phyloP scores from a whole-genome alignment of 1,140 invertebrate species.

The Drosophila nannoptera region DNA sequence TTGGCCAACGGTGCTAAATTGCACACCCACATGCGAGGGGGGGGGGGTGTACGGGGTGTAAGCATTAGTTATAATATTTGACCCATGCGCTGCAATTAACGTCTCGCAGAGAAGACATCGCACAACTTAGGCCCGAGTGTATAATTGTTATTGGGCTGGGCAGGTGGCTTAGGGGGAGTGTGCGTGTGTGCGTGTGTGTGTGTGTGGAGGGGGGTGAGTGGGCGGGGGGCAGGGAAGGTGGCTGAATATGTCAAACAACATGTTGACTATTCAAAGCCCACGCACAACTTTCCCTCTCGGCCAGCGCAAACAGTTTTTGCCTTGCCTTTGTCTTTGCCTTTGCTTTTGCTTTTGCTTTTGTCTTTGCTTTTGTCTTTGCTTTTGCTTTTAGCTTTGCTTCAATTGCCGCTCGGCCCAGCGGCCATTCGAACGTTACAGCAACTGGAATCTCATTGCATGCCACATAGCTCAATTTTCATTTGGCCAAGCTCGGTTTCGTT shows the following conservation, averaged over 20 bases:
- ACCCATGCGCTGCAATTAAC: slow-evolving; percentile 72
- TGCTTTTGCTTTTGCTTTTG: too few relatives aligned
- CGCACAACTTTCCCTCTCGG: neutral
- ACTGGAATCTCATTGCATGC: slow-evolving; percentile 15
- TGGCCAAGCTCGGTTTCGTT: slow-evolving; percentile 16
- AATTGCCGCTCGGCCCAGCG: neutral
- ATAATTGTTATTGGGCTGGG: slow-evolving; percentile 56
- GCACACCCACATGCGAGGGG: slow-evolving; percentile 42
- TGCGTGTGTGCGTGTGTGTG: neutral
- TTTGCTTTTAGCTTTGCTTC: slow-evolving; percentile 3
- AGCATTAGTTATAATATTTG: slow-evolving; percentile 71
- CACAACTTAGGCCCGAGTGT: slow-evolving; percentile 58
- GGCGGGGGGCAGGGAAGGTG: too few relatives aligned
- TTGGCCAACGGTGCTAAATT: slow-evolving; percentile 66
- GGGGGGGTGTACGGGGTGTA: neutral
- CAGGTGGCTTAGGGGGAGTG: neutral
- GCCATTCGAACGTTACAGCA: slow-evolving; percentile 9
- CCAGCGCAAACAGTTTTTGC: too few relatives aligned
- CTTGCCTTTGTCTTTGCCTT: too few relatives aligned
- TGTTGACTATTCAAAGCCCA: too few relatives aligned
- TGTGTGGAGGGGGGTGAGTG: neutral
- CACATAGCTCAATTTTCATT: slow-evolving; percentile 41
- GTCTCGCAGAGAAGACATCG: slow-evolving; percentile 65
- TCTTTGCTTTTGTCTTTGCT: neutral
- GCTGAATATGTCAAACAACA: too few relatives aligned